These are phyloP conservation scores for Spinibarbus caldwelli DNA, from an alignment of 2,797 vertebrate genomes.

Conservation along the genomic window DNA sequence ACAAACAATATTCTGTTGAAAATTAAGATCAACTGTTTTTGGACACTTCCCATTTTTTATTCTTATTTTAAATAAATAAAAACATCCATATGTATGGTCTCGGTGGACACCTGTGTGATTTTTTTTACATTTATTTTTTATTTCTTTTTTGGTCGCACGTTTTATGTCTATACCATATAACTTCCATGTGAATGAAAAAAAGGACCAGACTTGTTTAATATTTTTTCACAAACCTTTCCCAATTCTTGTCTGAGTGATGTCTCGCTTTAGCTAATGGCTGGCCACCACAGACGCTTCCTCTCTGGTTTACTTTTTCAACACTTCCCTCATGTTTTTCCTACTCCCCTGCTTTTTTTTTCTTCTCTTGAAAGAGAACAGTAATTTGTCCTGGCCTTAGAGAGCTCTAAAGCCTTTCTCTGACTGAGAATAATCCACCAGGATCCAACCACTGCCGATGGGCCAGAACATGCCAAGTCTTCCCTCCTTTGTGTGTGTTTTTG, in stretches of 20 bases:
- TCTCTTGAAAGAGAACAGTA: constrained; percentile 49
- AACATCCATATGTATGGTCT: neutral
- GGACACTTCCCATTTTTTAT: neutral
- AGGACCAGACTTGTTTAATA: neutral
- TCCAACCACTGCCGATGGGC: constrained; percentile 55
- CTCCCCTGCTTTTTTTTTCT: constrained; percentile 34
- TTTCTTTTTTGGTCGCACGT: neutral
- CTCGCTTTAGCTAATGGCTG: constrained; percentile 19
- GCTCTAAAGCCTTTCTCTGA: constrained; percentile 61
- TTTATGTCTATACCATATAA: neutral
- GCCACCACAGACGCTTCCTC: constrained; percentile 51
- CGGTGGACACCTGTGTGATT: neutral
- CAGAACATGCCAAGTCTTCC: constrained; percentile 55
- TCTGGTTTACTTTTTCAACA: constrained; percentile 56
- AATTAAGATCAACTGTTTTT: neutral
- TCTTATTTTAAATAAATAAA: neutral
- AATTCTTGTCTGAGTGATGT: constrained; percentile 38
- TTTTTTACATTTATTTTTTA: no score
- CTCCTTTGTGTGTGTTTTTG: constrained; percentile 53
- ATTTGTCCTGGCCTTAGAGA: constrained; percentile 58
- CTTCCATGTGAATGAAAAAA: neutral
- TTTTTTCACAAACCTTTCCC: neutral
- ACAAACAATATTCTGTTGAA: neutral
- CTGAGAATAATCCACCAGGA: constrained; percentile 62
- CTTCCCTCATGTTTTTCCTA: constrained; percentile 34